Evolutionary conservation across 2,797 vertebrate species (phyloP), one percentile per base, ranked within the genome.

Genomic region (Poeciliopsis paucimaculata): DNA sequence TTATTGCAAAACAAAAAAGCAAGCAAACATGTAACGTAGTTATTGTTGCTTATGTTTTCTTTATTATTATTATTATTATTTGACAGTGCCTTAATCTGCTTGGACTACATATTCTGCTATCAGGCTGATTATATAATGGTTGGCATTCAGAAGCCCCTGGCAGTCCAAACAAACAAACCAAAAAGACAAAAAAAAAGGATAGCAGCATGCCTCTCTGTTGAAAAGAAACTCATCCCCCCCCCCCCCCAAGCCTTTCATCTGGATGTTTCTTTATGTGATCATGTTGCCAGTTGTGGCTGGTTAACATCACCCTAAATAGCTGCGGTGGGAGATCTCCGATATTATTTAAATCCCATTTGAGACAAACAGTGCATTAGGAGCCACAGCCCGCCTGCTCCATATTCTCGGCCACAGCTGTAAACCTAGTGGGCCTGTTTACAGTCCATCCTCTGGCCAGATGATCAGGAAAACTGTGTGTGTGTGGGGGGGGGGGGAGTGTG

Each of bases 51-150:
- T 23, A 39, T 26, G 4, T 11, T 20, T 47, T 51, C 28, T 34
- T 72, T 89, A 39, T 39, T 43, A 43, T 43, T 43, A 43, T 43
- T 43, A 2, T 43, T 43, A 43, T 43, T 43, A 43, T 43, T 89
- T 82, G 86, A 82, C 75, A 80, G 76, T 75, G 77, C 68, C 66
- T 84, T 83, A 73, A 89, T 91, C 87, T 89, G 84, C 73, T 82
- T 85, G 87, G 87, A 89, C 81, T 88, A 88, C 31, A 85, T 86
- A 86, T 86, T 86, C 75, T 82, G 79, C 73, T 89, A 84, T 88
- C 90, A 80, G 87, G 85, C 80, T 89, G 87, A 90, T 92, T 90
- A 87, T 90, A 85, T 88, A 91, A 93, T 91, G 79, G 70, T 64
- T 92, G 90, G 83, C 89, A 88, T 90, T 86, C 84, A 89, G 5